Evolutionary conservation across 2,113 vertebrate genomes (phyloP), one percentile per base, ranked within the genome.

Genomic region (Podilymbus podiceps): DNA sequence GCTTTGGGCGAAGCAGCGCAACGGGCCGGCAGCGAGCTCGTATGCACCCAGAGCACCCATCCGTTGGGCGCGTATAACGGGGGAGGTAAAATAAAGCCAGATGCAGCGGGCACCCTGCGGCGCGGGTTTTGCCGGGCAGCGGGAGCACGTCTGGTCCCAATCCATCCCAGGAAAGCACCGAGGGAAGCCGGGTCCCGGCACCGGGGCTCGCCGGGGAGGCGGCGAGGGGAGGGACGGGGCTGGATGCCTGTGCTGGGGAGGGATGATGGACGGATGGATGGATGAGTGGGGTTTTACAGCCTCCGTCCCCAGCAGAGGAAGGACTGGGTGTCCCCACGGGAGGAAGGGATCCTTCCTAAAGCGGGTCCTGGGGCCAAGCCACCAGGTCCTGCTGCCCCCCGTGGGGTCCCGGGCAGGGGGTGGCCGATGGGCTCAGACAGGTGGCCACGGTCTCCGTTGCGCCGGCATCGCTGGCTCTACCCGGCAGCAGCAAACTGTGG

Each of bases 1-100:
- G 22, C 9, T 69, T 7, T 7, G 20, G 23, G 11, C 1, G 21
- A 67, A 30, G 56, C 63, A 58, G 24, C 2, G 0, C 4, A 1
- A 15, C 0, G 21, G 75, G 46, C 27, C 0, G 8, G 50, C 4
- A 5, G 24, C 2, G 23, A 7, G 28, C 24, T 38, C 7, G 8
- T 7, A 1, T 9, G 44, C 8, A 2, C 33, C 50, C 82, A 24
- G 31, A 46, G 68, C 69, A 15, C 47, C 58, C 40, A 1, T 6
- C 53, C 7, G 2, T 38, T 38, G 18, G 40, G 7, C 49, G 31
- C 11, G 2, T 11, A 1, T 3, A 3, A 14, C 11, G 16, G 31
- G 67, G 67, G 25, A 46, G 12, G 7, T 4, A 4, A 31, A 21
- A 40, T 19, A 56, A 16, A n/a, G 24, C 12, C 8, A 7, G 55